Evolutionary conservation across 2,797 vertebrate genomes (phyloP), one percentile per base, ranked within the genome.

Genomic region (Pipistrellus pygmaeus): DNA sequence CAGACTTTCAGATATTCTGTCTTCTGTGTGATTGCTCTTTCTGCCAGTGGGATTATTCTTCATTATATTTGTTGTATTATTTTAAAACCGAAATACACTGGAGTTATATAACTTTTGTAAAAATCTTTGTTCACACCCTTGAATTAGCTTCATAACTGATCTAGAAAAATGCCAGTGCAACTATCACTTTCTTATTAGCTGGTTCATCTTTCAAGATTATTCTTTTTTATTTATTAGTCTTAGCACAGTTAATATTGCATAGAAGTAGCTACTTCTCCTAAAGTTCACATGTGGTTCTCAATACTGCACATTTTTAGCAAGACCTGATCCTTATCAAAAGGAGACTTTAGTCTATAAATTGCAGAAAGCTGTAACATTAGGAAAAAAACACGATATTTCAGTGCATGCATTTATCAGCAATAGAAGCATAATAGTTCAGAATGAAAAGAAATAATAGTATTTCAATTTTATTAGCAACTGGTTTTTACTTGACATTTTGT

Each of bases 1-100:
- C 81, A 96, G 23, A 17, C 76, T 96, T 96, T 96, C 93, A 96
- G 96, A 94, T 97, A 71, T 82, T 96, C 86, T 81, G 53, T 66
- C 75, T 96, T 95, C 48, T 82, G 87, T 85, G 60, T 85, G 64
- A 91, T 51, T 94, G 13, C 57, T 57, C 82, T 84, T 84, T 92
- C 27, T 85, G 64, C 30, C 85, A 94, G 23, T 41, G 14, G 14
- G 6, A 88, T 78, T 82, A 66, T 21, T 96, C 85, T 91, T 93
- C 55, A 3, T 71, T 27, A 92, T 84, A 55, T 86, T 95, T 71
- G 85, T 38, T 93, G 78, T 55, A 46, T 64, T 2, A 84, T 91
- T 96, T 88, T 92, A 15, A 60, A 81, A 94, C 92, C 75, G 44
- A 93, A 96, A 86, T 35, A 11, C 57, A 94, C 55, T 41, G 69